Evolutionary conservation across 2,113 vertebrate species (phyloP).

Genomic region (Chloroceryle aenea): DNA sequence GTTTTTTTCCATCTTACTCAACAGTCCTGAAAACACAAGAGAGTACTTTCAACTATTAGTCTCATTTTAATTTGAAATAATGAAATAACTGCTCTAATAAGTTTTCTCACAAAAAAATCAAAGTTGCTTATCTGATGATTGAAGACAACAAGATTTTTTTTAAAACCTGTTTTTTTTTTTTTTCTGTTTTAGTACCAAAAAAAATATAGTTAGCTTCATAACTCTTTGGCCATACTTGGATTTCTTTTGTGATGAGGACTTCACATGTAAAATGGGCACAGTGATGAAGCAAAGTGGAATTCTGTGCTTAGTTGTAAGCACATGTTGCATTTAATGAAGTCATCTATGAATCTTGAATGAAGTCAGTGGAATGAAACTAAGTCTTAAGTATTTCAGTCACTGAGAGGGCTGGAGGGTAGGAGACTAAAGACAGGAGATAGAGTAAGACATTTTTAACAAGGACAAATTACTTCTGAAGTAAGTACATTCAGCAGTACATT

Average conservation of each 20-base stretch:
- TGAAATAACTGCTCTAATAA: neutral
- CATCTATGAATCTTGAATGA: neutral
- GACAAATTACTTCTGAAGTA: neutral
- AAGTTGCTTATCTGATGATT: neutral
- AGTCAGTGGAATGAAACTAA: neutral
- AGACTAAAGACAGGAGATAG: neutral
- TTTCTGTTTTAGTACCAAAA: neutral
- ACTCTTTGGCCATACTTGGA: neutral
- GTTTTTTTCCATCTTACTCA: neutral
- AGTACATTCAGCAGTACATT: neutral
- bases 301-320: neutral
- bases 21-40: neutral
- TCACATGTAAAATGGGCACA: neutral
- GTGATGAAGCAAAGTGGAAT: neutral
- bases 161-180: fast-evolving
- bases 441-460: neutral
- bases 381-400: neutral
- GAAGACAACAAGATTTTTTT: neutral
- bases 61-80: neutral
- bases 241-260: neutral
- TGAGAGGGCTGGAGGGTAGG: neutral
- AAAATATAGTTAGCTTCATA: neutral
- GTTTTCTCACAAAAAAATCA: neutral
- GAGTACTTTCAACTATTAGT: neutral
- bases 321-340: neutral